Conservation (phyloP, 2,888 invertebrate genomes). For the Drosophila mulleri region DNA sequence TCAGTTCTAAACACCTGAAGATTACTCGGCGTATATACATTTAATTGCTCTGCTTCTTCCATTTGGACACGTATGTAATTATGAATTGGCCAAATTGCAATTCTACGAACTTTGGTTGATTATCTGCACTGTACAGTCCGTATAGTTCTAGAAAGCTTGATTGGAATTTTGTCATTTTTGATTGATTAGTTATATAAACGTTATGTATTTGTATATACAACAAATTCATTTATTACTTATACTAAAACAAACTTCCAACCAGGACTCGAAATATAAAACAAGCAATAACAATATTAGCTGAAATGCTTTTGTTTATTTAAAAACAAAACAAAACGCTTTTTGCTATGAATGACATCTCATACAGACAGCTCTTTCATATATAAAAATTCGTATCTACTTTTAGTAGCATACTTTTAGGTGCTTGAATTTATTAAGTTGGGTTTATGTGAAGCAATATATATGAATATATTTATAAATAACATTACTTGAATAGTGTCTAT, state of each 20-base stretch:
- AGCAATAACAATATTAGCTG: background rate
- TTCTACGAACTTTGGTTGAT: background rate
- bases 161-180: background rate
- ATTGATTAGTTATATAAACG: background rate
- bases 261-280: background rate
- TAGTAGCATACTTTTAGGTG: constrained; percentile 19
- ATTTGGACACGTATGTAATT: constrained; percentile 8
- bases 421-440: background rate
- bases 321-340: background rate
- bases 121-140: background rate
- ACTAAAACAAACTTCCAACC: background rate
- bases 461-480: background rate
- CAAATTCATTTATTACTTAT: background rate
- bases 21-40: constrained; percentile 13
- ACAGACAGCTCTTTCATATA: background rate
- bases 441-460: background rate
- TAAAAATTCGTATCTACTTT: too few relatives aligned
- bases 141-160: background rate
- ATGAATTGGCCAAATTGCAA: constrained; percentile 1
- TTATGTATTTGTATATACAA: background rate
- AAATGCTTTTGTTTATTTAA: background rate
- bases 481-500: background rate
- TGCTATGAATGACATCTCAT: background rate
- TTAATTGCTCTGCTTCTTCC: constrained; percentile 3
- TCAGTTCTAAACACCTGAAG: constrained; percentile 12